Percentiles rank a stretch among this genome's conserved stretches.
Evolutionary conservation across 2,797 vertebrate species (phyloP).

Genomic region (Muscicapa striata): DNA sequence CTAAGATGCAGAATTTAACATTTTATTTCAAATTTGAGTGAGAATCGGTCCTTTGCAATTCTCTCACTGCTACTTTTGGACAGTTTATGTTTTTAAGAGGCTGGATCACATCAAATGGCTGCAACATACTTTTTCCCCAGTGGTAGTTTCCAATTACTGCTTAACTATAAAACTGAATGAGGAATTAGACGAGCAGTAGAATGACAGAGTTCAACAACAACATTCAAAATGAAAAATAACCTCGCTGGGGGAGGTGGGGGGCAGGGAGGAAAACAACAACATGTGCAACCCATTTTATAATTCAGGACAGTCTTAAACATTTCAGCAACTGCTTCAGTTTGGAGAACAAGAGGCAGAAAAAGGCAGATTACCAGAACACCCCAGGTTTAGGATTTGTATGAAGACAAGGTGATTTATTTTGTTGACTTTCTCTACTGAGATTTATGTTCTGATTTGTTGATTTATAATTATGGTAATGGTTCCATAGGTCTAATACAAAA

Average conservation of each 20-base stretch:
- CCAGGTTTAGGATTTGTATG: neutral
- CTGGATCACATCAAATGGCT: neutral
- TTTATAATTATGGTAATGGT: neutral
- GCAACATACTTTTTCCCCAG: neutral
- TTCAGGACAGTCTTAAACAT: conserved; percentile 3
- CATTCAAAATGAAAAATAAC: conserved; percentile 20
- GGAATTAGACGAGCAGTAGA: neutral
- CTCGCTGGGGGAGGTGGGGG: neutral
- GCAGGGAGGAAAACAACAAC: neutral
- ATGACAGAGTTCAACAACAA: neutral
- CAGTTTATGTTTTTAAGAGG: neutral
- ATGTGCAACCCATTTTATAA: conserved; percentile 31
- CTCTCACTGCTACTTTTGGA: neutral
- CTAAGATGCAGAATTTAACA: neutral
- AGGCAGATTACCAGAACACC: neutral
- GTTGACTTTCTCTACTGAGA: neutral
- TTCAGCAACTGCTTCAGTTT: conserved; percentile 27
- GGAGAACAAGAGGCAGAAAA: conserved; percentile 5
- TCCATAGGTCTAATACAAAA: neutral
- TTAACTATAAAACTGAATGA: conserved; percentile 10
- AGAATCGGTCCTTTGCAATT: neutral
- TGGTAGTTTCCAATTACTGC: neutral
- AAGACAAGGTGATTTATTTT: conserved; percentile 21
- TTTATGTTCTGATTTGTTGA: neutral
- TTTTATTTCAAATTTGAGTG: neutral